phyloP scores from a whole-genome alignment of 2,797 vertebrate genomes.

The Spinus olivaceus region DNA sequence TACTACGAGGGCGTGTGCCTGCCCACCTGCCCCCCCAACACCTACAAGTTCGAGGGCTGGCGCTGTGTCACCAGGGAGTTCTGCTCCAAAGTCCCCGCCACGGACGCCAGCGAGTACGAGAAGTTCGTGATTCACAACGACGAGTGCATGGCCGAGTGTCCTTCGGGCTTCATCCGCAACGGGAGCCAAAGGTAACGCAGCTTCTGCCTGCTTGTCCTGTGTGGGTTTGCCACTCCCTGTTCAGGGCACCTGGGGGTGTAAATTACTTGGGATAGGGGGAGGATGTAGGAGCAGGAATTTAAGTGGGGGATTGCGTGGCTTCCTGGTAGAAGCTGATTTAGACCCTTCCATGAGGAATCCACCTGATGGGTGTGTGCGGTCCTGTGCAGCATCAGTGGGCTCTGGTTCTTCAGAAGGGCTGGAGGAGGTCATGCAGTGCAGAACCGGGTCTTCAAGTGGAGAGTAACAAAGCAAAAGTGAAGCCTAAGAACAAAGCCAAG shows the following conservation, averaged over 20 bases:
- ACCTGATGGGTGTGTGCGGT: background rate
- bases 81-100: constrained; percentile 85
- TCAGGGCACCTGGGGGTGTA: background rate
- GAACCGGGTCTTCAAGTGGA: background rate
- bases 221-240: rapidly evolving
- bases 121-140: constrained; percentile 92
- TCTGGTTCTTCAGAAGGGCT: background rate
- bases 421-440: background rate
- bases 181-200: constrained; percentile 84
- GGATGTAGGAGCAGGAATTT: rapidly evolving
- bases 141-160: constrained; percentile 93
- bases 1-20: constrained; percentile 87
- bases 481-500: background rate
- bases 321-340: background rate
- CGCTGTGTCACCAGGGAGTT: constrained; percentile 92
- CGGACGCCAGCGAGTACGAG: constrained; percentile 74
- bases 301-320: rapidly evolving
- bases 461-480: background rate
- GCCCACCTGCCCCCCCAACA: constrained; percentile 85
- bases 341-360: rapidly evolving
- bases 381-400: background rate
- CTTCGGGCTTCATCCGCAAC: constrained; percentile 91
- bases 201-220: rapidly evolving
- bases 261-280: background rate
- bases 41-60: constrained; percentile 96